Percentiles rank a stretch among this genome's conserved stretches.
Evolutionary conservation across 1,140 invertebrate genomes (phyloP).

Genomic region (Tribolium madens): DNA sequence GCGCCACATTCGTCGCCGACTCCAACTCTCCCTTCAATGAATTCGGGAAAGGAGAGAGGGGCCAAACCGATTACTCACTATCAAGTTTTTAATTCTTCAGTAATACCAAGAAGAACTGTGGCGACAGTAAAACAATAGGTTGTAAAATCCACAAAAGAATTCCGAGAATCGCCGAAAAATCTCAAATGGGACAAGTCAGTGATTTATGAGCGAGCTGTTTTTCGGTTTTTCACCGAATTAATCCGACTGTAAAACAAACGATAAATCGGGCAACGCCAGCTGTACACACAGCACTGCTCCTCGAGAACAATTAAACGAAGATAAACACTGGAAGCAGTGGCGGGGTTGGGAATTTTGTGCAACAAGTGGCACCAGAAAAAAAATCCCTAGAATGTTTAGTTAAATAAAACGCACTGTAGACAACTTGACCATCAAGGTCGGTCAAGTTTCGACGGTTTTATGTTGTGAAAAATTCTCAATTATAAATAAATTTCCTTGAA

Average conservation of each 20-base stretch:
- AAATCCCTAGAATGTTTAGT: no score
- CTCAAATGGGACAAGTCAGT: no score
- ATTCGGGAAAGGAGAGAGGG: background rate
- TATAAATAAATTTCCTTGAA: no score
- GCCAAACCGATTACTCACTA: conserved; percentile 19
- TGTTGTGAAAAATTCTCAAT: no score
- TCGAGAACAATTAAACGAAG: conserved; percentile 36
- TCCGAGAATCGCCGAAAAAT: conserved; percentile 29
- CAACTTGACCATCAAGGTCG: no score
- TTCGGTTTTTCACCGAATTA: background rate
- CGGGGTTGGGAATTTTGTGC: no score
- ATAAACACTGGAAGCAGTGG: conserved; percentile 5
- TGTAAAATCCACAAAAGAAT: conserved; percentile 27
- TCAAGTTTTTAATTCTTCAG: background rate
- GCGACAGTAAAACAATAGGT: conserved; percentile 14
- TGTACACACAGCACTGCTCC: conserved; percentile 2
- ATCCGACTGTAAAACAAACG: background rate
- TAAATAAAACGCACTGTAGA: no score
- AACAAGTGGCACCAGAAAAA: no score
- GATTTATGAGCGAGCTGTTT: background rate
- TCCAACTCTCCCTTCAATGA: conserved; percentile 17
- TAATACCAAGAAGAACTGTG: background rate
- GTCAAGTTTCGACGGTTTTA: no score
- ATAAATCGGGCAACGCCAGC: background rate
- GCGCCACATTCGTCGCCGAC: conserved; percentile 49